These are phyloP conservation scores for Istiophorus platypterus DNA, from an alignment of 2,113 vertebrate species.

Conservation along the genomic window DNA sequence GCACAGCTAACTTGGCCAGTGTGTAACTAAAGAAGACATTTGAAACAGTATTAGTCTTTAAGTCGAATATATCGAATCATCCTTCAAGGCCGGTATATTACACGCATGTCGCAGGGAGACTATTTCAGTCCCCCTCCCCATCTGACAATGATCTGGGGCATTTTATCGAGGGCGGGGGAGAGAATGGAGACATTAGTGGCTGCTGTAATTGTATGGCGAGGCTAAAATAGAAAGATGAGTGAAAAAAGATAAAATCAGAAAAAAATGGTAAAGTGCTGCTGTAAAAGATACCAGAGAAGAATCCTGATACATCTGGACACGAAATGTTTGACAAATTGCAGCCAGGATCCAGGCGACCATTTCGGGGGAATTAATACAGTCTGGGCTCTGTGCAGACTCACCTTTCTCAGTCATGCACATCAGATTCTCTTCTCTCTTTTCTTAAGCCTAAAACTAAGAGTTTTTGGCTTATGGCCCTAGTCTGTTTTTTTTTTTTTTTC, in stretches of 20 bases:
- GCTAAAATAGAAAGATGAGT: constrained; percentile 77
- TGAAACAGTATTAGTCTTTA: constrained; percentile 38
- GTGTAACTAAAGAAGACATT: constrained; percentile 41
- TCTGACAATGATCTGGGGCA: constrained; percentile 62
- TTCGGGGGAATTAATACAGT: constrained; percentile 6
- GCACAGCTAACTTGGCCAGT: constrained; percentile 21
- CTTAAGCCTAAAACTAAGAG: too few species aligned
- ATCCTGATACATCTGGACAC: constrained; percentile 47
- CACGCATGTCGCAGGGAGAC: constrained; percentile 67
- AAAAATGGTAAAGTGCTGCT: constrained; percentile 65
- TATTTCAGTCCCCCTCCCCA: constrained; percentile 65
- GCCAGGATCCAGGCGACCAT: constrained; percentile 11
- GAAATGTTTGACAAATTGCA: constrained; percentile 53
- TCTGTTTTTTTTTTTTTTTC: too few species aligned
- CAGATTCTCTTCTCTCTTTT: background rate
- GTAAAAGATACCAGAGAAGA: constrained; percentile 67
- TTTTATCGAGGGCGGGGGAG: constrained; percentile 59
- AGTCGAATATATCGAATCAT: constrained; percentile 70
- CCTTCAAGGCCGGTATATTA: constrained; percentile 64
- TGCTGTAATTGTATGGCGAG: constrained; percentile 66
- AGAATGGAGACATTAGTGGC: constrained; percentile 67
- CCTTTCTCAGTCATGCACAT: background rate
- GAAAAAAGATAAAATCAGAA: constrained; percentile 71
- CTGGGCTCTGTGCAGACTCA: background rate
- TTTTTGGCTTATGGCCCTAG: too few species aligned